Conservation (phyloP, 2,888 invertebrate genomes). For the Dynastes tityus region DNA sequence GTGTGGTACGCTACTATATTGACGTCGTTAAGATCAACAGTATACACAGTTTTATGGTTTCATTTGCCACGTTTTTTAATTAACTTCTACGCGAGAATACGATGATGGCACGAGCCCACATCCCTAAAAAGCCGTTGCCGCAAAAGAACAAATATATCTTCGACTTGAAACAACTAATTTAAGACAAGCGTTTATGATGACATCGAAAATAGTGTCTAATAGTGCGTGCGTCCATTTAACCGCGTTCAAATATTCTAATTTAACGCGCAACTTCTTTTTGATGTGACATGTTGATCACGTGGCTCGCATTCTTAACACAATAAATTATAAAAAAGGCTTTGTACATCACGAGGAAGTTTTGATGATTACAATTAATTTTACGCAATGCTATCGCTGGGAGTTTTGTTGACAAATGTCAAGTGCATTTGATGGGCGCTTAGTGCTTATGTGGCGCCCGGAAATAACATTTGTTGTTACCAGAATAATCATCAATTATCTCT, state of each 20-base stretch:
- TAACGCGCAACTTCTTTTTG: neutral
- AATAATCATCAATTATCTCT: too few relatives aligned
- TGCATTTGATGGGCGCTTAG: too few relatives aligned
- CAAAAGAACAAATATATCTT: neutral
- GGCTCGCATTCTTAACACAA: constrained; percentile 15
- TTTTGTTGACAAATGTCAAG: too few relatives aligned
- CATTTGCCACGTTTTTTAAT: too few relatives aligned
- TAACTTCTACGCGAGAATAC: too few relatives aligned
- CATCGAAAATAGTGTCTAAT: constrained; percentile 25
- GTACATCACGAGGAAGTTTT: constrained; percentile 16
- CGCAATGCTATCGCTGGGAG: neutral
- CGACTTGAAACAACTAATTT: constrained; percentile 19
- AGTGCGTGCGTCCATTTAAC: neutral
- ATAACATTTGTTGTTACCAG: too few relatives aligned
- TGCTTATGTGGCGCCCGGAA: too few relatives aligned
- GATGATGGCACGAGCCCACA: neutral
- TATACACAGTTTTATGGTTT: too few relatives aligned
- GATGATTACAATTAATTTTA: constrained; percentile 18
- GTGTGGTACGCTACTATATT: constrained; percentile 24
- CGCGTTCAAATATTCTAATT: constrained; percentile 8
- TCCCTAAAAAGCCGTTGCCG: neutral
- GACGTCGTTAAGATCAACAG: neutral
- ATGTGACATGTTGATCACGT: neutral
- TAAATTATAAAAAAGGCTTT: constrained; percentile 16
- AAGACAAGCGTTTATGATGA: constrained; percentile 35